Base-by-base conservation (phyloP, 2,797 vertebrate species). In the Sebastiscus tertius region DNA sequence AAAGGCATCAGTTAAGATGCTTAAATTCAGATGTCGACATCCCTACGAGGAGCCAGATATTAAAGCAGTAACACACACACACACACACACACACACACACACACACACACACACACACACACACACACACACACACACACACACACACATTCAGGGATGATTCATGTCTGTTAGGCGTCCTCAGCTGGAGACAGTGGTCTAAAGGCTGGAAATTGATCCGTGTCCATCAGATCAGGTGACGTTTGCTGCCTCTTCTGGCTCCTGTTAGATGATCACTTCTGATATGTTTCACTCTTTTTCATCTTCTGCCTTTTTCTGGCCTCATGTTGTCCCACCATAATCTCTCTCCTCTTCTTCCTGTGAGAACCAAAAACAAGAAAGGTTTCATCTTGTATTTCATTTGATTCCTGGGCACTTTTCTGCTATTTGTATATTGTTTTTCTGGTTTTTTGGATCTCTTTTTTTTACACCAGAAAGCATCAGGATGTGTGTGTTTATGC, bases 141-240 rank as follows among this genome's bases (percentile, higher is more conserved):
- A 83, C 81, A 72, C 67, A 79, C 62, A 69, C 61, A 42, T 10
- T 20, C 26, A 7, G 39, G 79, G 83, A 85, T 86, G 83, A 90
- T 87, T 90, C 86, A 82, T 80, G 91, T 85, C 85, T 83, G 14
- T 79, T 20, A 29, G 34, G 68, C 59, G 61, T 82, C 80, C 72
- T 83, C 70, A 22, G 69, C 33, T 84, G 87, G 87, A 90, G 88
- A 87, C 90, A 87, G 81, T 4, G 67, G 60, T 88, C 89, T 85
- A 27, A 54, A 54, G 73, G 60, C 79, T 72, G 75, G 87, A 90
- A 90, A 90, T 79, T 7, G 82, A 94, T 93, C 91, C 27, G 27
- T 68, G 89, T 86, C 89, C 83, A 80, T 87, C 86, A 83, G 90
- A 91, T 91, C 91, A 82, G 59, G 82, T 92, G 80, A 86, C 87